These are phyloP conservation scores for Heterohyrax brucei DNA, from an alignment of 2,797 vertebrate species.

Conservation along the genomic window DNA sequence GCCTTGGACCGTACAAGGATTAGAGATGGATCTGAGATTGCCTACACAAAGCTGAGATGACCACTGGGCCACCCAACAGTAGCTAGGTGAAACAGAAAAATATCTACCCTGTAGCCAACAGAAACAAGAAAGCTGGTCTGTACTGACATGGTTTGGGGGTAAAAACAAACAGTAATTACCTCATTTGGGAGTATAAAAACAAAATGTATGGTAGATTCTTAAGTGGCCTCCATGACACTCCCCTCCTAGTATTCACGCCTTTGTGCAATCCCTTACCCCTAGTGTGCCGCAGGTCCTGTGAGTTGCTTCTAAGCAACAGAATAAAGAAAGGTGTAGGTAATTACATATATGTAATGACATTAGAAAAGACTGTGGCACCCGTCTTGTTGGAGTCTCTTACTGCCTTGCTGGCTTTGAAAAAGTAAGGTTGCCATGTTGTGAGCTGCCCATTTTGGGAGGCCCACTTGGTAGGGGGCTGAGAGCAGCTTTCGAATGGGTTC, in stretches of 20 bases:
- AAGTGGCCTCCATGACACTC: not conserved
- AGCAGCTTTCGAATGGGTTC: not conserved
- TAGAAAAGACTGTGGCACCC: not conserved
- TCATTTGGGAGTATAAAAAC: slow-evolving; percentile 34
- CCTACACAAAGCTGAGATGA: not conserved
- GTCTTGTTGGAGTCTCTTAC: not conserved
- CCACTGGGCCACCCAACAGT: not conserved
- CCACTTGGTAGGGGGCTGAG: not conserved
- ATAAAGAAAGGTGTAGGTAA: not conserved
- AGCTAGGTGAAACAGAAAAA: slow-evolving; percentile 39
- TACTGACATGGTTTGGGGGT: not conserved
- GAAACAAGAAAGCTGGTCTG: not conserved
- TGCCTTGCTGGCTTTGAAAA: not conserved
- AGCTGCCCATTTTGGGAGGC: not conserved
- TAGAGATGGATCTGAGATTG: not conserved
- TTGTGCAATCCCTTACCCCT: not conserved
- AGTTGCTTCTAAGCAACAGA: slow-evolving; percentile 10
- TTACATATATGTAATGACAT: not conserved
- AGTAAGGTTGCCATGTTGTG: not conserved
- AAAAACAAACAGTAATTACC: slow-evolving; percentile 9
- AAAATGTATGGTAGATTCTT: not conserved
- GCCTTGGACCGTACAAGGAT: not conserved
- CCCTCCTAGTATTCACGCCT: not conserved
- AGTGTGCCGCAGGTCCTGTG: not conserved
- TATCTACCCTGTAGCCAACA: not conserved